These are phyloP conservation scores for Philereme vetulata DNA, from an alignment of 2,888 invertebrate species.

Conservation along the genomic window DNA sequence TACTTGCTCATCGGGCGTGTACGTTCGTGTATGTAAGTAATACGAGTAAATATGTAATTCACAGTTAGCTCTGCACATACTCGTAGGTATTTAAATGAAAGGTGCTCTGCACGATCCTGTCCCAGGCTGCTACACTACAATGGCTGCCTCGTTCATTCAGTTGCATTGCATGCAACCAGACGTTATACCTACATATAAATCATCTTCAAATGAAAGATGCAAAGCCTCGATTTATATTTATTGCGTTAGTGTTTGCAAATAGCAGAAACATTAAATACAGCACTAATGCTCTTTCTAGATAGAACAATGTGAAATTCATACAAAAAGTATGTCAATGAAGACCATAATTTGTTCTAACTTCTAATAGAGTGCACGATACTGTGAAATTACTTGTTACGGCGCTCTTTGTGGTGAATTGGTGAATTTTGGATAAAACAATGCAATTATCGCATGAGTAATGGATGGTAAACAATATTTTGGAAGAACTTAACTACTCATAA, in stretches of 20 bases:
- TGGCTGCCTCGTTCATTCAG: too few species aligned
- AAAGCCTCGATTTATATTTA: too few species aligned
- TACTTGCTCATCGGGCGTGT: too few species aligned
- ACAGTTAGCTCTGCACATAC: too few species aligned
- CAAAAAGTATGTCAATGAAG: neutral
- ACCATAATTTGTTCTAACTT: neutral
- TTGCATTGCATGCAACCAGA: too few species aligned
- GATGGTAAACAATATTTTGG: neutral
- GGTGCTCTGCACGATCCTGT: too few species aligned
- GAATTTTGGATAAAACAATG: slow-evolving; percentile 1
- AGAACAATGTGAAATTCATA: neutral
- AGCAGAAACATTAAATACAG: neutral
- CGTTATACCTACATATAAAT: too few species aligned
- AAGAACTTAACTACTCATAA: neutral
- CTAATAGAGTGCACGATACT: neutral
- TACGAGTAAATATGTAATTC: too few species aligned
- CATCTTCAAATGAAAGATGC: too few species aligned
- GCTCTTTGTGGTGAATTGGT: neutral
- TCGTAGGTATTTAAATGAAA: too few species aligned
- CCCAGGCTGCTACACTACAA: too few species aligned
- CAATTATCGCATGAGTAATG: slow-evolving; percentile 2
- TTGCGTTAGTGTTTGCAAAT: neutral
- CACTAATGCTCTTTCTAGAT: neutral
- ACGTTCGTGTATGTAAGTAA: too few species aligned
- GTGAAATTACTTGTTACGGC: neutral